Evolutionary conservation across 1,140 invertebrate genomes (phyloP).

Genomic region (Drosophila quadrilineata): DNA sequence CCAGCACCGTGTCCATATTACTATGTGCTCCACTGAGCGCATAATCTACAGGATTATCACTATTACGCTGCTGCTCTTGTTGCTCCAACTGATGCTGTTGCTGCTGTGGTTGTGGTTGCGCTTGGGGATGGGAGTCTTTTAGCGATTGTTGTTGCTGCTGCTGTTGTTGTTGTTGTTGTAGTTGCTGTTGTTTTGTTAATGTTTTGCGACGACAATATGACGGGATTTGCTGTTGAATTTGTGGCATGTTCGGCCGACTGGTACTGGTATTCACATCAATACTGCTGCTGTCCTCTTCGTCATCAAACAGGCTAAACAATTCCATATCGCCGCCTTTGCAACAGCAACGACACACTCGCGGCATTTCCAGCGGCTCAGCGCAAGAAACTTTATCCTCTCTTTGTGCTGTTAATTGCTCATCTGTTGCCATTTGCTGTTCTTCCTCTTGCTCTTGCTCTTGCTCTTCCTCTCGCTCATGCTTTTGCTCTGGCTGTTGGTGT

Average conservation of each 20-base stretch:
- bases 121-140: too few species aligned
- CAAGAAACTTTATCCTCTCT: constrained; percentile 2
- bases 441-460: neutral
- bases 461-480: too few species aligned
- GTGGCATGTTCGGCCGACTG: too few species aligned
- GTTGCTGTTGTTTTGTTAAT: constrained; percentile 22
- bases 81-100: constrained; percentile 9
- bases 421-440: constrained; percentile 3
- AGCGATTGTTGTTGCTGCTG: constrained; percentile 6
- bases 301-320: constrained; percentile 54
- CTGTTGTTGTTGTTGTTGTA: neutral
- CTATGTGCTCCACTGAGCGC: constrained; percentile 53
- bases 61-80: constrained; percentile 36
- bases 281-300: constrained; percentile 7
- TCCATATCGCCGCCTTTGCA: constrained; percentile 60
- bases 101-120: too few species aligned
- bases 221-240: constrained; percentile 11
- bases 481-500: neutral
- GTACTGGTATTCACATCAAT: too few species aligned
- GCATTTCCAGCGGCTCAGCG: constrained; percentile 44
- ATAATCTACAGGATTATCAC: constrained; percentile 64
- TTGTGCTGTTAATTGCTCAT: constrained; percentile 1
- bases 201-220: constrained; percentile 15
- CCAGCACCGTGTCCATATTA: constrained; percentile 61
- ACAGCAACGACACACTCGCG: constrained; percentile 58